phyloP scores from a whole-genome alignment of 2,888 invertebrate genomes.

The Mythimna ferrago region DNA sequence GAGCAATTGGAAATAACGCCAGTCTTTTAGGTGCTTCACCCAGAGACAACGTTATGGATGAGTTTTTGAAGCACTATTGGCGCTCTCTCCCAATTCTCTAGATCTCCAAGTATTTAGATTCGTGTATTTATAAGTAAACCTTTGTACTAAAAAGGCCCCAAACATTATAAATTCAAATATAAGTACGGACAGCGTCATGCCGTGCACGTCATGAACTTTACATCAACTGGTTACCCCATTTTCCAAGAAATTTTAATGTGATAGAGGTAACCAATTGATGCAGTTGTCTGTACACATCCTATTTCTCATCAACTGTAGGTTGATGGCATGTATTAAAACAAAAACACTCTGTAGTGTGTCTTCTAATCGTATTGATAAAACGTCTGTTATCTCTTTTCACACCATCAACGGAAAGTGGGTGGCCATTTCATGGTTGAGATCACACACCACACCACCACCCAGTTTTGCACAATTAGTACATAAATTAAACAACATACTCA shows the following conservation, averaged over 20 bases:
- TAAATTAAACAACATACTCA: conserved; percentile 20
- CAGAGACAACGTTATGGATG: not conserved
- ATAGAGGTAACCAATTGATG: no score
- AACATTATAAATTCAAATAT: no score
- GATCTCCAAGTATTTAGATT: no score
- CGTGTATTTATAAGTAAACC: no score
- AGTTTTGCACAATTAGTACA: conserved; percentile 24
- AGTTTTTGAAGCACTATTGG: not conserved
- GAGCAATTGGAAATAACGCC: no score
- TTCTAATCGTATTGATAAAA: not conserved
- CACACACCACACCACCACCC: conserved; percentile 4
- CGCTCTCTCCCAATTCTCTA: no score
- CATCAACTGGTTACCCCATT: no score
- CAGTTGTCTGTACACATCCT: no score
- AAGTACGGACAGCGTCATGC: no score
- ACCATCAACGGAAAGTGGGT: conserved; percentile 9
- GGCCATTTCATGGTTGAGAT: conserved; percentile 20
- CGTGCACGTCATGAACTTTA: no score
- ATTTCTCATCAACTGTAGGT: not conserved
- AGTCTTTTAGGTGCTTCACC: not conserved
- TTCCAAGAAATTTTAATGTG: no score
- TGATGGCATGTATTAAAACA: not conserved
- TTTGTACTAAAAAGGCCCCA: no score
- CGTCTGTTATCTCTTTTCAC: not conserved
- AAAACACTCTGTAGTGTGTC: not conserved